Percentiles rank a stretch among this genome's conserved stretches.
Evolutionary conservation across 2,113 vertebrate genomes (phyloP).

Genomic region (Nanorana parkeri): DNA sequence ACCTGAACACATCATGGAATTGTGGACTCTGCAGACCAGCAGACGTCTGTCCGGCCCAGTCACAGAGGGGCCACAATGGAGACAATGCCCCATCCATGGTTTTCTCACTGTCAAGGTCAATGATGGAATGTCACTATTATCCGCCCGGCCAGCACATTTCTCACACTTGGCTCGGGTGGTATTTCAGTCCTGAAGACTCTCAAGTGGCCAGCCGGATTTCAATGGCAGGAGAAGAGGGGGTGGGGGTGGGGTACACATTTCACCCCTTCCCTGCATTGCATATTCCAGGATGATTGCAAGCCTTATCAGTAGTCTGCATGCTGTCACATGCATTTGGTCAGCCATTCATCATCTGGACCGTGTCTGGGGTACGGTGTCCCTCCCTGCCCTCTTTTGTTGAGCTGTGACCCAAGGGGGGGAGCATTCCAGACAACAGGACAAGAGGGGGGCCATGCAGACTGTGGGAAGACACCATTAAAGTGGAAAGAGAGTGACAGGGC

Average conservation of each 20-base stretch:
- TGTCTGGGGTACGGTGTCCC: constrained; percentile 68
- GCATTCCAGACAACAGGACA: neutral
- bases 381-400: constrained; percentile 80
- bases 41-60: neutral
- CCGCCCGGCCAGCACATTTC: neutral
- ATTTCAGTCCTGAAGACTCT: constrained; percentile 11
- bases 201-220: constrained; percentile 2
- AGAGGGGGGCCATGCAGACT: neutral
- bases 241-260: neutral
- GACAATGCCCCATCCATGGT: constrained; percentile 13
- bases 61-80: neutral
- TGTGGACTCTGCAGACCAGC: neutral
- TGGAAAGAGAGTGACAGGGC: constrained; percentile 41
- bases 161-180: neutral
- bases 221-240: neutral
- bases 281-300: constrained; percentile 82
- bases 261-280: constrained; percentile 2
- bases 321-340: constrained; percentile 84
- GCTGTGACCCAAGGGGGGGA: constrained; percentile 76
- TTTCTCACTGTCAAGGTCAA: constrained; percentile 36
- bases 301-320: constrained; percentile 91
- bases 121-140: constrained; percentile 11
- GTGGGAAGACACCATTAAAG: constrained; percentile 31
- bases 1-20: neutral
- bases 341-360: constrained; percentile 89